These are phyloP conservation scores for Parambassis ranga DNA, from an alignment of 2,797 vertebrate genomes.

Conservation along the genomic window DNA sequence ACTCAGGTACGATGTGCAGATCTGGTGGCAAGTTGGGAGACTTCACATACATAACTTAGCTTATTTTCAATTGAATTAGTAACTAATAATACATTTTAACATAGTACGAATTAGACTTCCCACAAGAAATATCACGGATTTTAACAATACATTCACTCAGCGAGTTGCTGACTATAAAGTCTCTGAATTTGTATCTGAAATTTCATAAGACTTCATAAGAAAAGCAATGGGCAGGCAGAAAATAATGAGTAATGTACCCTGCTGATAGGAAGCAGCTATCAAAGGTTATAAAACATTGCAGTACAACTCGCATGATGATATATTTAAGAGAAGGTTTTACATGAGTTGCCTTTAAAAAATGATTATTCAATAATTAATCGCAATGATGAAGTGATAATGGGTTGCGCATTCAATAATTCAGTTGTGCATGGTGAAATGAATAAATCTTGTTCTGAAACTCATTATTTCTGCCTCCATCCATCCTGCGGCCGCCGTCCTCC, in stretches of 20 bases:
- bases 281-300: constrained; percentile 26
- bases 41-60: too few relatives aligned
- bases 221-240: constrained; percentile 17
- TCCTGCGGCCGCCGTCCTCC: constrained; percentile 9
- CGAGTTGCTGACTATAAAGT: too few relatives aligned
- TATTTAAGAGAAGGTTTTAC: constrained; percentile 32
- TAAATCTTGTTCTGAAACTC: constrained; percentile 31
- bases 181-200: too few relatives aligned
- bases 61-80: too few relatives aligned
- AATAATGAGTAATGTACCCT: constrained; percentile 37
- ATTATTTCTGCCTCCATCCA: constrained; percentile 19
- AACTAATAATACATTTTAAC: too few relatives aligned
- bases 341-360: constrained; percentile 28
- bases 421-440: constrained; percentile 27
- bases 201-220: too few relatives aligned
- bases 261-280: constrained; percentile 37
- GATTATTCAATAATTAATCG: constrained; percentile 37
- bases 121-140: too few relatives aligned
- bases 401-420: constrained; percentile 44
- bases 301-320: constrained; percentile 26
- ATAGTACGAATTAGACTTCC: too few relatives aligned
- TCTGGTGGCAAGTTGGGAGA: too few relatives aligned
- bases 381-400: constrained; percentile 34
- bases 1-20: too few relatives aligned
- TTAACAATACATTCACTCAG: too few relatives aligned